These are phyloP conservation scores for Pangasianodon hypophthalmus DNA, from an alignment of 2,113 vertebrate genomes.

Conservation along the genomic window DNA sequence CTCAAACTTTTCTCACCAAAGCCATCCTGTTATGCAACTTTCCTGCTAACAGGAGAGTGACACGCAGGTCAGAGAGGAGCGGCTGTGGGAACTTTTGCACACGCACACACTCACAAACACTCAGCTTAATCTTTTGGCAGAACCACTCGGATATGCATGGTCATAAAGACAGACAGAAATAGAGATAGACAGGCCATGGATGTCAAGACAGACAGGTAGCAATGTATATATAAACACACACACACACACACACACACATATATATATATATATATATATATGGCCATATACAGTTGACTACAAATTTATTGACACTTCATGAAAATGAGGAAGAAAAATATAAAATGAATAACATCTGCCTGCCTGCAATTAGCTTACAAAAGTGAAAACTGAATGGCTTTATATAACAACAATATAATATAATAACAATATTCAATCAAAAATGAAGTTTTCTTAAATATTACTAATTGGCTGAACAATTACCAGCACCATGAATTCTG, in stretches of 20 bases:
- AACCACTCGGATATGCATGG: not conserved
- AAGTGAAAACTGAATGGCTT: too few species aligned
- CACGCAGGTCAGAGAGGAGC: constrained; percentile 35
- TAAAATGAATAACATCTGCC: not conserved
- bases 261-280: too few species aligned
- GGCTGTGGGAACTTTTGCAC: constrained; percentile 40
- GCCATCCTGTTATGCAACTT: constrained; percentile 34
- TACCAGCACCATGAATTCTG: not conserved
- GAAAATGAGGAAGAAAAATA: not conserved
- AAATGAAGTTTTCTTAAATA: not conserved
- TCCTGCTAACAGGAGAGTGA: constrained; percentile 36
- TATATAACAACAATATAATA: not conserved
- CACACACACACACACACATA: too few species aligned
- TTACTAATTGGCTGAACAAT: not conserved
- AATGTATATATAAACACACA: not conserved
- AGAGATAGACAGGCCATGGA: not conserved
- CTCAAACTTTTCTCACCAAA: constrained; percentile 28
- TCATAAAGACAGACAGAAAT: not conserved
- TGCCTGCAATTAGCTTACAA: too few species aligned
- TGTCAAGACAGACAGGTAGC: not conserved
- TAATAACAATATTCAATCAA: not conserved
- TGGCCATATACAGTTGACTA: too few species aligned
- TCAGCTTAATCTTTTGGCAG: constrained; percentile 4
- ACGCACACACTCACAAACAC: not conserved
- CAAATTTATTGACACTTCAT: too few species aligned